Evolutionary conservation across 2,113 vertebrate species (phyloP), one percentile per base, ranked within the genome.

Genomic region (Spilogale gracilis): DNA sequence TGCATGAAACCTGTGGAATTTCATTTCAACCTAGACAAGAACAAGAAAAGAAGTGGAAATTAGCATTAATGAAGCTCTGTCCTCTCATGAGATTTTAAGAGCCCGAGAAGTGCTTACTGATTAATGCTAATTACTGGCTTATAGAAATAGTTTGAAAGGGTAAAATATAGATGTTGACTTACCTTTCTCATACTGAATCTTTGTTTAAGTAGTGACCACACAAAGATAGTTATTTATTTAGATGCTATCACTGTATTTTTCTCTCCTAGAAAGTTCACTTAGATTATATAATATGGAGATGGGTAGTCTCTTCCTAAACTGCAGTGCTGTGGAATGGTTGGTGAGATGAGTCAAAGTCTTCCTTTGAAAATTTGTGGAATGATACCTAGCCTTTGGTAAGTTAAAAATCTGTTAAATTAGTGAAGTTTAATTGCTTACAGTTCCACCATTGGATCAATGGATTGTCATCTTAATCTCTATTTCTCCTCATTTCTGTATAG

Each of bases 21-120:
- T 92, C 84, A 84, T 91, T 92, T 98, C 25, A 60, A n/a, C 8
- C 43, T 83, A 87, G 86, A 76, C 25, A 98, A 89, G 20, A 91
- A 60, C 45, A 96, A 79, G 4, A 43, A 69, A 81, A 93, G 23
- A 61, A 95, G 83, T 69, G 90, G 65, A 71, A 86, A 96, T 92
- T 48, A 80, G 13, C 20, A 73, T 61, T 94, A 73, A 38, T 56
- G 58, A 73, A 83, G 54, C 63, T 74, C 30, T 61, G 18, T 32
- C 18, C 48, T 61, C 50, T 86, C 17, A 50, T 17, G 48, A 27
- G 16, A 74, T 83, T 94, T 97, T 50, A 80, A 16, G 25, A 92
- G 45, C 48, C 9, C 54, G 9, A 11, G 16, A 84, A 48, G 16
- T 50, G 0, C 21, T 88, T 81, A 18, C 45, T 91, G 54, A 94